phyloP scores from a whole-genome alignment of 1,140 invertebrate species.

The Portunus trituberculatus region DNA sequence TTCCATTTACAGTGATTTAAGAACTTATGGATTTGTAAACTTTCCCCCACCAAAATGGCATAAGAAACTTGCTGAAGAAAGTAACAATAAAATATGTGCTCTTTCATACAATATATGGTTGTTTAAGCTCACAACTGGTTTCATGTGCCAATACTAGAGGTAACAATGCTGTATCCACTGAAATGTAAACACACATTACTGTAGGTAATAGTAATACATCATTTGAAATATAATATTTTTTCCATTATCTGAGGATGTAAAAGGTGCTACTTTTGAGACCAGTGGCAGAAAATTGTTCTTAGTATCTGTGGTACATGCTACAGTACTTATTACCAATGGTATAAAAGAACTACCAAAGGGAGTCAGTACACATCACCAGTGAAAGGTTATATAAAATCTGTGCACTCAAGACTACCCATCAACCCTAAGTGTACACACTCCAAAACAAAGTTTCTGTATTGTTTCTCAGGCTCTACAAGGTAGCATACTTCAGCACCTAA shows the following conservation, averaged over 20 bases:
- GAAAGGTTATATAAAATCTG: slow-evolving; percentile 55
- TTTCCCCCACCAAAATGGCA: neutral
- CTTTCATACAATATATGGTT: slow-evolving; percentile 13
- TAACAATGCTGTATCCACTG: neutral
- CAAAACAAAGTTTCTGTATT: slow-evolving; percentile 50
- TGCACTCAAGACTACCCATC: slow-evolving; percentile 58
- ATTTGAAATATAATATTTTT: neutral
- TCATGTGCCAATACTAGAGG: slow-evolving; percentile 9
- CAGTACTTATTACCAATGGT: slow-evolving; percentile 2
- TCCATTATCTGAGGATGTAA: neutral
- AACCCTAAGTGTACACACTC: slow-evolving; percentile 58
- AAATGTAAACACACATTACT: slow-evolving; percentile 23
- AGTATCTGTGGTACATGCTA: neutral
- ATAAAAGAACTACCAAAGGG: neutral
- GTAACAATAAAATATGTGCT: slow-evolving; percentile 1
- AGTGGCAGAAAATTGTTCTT: neutral
- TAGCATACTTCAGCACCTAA: slow-evolving; percentile 61
- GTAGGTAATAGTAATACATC: slow-evolving; percentile 3
- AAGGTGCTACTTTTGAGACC: too few relatives aligned
- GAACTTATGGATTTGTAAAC: neutral
- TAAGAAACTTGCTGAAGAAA: neutral
- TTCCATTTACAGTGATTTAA: neutral
- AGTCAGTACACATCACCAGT: slow-evolving; percentile 18
- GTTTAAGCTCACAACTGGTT: neutral
- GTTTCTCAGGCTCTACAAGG: slow-evolving; percentile 54